These are phyloP conservation scores for Lasioglossum calceatum DNA, from an alignment of 2,888 invertebrate genomes.

Conservation along the genomic window DNA sequence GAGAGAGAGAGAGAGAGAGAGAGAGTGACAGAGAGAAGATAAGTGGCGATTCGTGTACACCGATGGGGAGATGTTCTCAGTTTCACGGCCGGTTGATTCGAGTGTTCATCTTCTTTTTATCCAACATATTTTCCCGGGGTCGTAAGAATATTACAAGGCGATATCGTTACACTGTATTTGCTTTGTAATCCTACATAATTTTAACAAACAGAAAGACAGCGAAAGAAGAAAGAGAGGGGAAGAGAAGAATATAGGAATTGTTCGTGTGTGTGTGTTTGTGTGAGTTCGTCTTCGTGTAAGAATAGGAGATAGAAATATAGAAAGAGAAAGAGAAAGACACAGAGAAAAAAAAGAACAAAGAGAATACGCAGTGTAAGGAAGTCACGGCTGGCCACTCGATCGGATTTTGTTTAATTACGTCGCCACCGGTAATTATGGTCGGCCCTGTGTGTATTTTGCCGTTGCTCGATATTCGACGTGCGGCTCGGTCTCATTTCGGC, in stretches of 20 bases:
- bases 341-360: conserved; percentile 52
- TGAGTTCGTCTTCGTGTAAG: background rate
- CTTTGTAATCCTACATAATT: conserved; percentile 49
- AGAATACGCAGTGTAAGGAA: conserved; percentile 71
- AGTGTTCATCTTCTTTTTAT: conserved; percentile 33
- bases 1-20: no score
- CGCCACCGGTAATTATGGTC: conserved; percentile 36
- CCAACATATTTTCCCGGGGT: conserved; percentile 68
- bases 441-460: conserved; percentile 56
- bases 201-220: conserved; percentile 46
- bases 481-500: conserved; percentile 79
- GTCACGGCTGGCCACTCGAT: conserved; percentile 72
- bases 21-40: no score
- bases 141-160: conserved; percentile 33
- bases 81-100: background rate
- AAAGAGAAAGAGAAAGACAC: conserved; percentile 7
- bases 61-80: background rate
- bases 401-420: conserved; percentile 49
- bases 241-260: conserved; percentile 59
- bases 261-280: background rate
- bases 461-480: conserved; percentile 74
- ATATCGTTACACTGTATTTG: conserved; percentile 55
- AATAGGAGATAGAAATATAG: background rate
- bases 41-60: background rate
- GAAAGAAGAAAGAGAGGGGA: conserved; percentile 18